Evolutionary conservation across 1,140 invertebrate genomes (phyloP).

Genomic region (Ctenoplectra terminalis): DNA sequence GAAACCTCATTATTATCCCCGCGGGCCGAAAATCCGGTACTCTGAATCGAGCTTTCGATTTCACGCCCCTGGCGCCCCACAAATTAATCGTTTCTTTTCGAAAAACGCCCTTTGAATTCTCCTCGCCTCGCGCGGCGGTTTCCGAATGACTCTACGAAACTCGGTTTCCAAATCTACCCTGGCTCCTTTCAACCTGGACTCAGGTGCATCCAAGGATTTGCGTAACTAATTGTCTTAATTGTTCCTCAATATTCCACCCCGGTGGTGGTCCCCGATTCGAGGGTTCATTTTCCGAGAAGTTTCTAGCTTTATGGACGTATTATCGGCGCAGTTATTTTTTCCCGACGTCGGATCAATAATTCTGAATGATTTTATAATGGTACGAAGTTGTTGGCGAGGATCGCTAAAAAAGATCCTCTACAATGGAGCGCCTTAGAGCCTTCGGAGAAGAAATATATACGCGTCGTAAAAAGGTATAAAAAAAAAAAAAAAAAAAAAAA

Average conservation of each 20-base stretch:
- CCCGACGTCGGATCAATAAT: not conserved
- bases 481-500: conserved; percentile 2
- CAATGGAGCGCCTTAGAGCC: fast-evolving
- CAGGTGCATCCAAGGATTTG: not conserved
- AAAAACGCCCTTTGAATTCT: conserved; percentile 44
- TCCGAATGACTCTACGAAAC: conserved; percentile 48
- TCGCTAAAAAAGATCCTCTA: too few relatives aligned
- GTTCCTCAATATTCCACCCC: not conserved
- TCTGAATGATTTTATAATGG: conserved; percentile 7
- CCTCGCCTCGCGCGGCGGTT: not conserved
- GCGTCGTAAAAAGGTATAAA: conserved; percentile 15
- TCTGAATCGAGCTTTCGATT: conserved; percentile 52
- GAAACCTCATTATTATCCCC: conserved; percentile 69
- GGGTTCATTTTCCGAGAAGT: not conserved
- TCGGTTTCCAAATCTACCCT: not conserved
- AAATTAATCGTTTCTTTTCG: conserved; percentile 57
- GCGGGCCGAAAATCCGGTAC: conserved; percentile 51
- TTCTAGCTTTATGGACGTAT: not conserved
- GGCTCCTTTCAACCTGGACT: not conserved
- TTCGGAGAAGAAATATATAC: not conserved
- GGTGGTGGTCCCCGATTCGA: too few relatives aligned
- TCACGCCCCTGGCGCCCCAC: conserved; percentile 55
- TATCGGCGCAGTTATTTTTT: not conserved
- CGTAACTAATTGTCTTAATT: conserved; percentile 40
- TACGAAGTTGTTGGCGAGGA: too few relatives aligned